Evolutionary conservation across 1,140 invertebrate species (phyloP), one percentile per base, ranked within the genome.

Genomic region (Fopius arisanus): DNA sequence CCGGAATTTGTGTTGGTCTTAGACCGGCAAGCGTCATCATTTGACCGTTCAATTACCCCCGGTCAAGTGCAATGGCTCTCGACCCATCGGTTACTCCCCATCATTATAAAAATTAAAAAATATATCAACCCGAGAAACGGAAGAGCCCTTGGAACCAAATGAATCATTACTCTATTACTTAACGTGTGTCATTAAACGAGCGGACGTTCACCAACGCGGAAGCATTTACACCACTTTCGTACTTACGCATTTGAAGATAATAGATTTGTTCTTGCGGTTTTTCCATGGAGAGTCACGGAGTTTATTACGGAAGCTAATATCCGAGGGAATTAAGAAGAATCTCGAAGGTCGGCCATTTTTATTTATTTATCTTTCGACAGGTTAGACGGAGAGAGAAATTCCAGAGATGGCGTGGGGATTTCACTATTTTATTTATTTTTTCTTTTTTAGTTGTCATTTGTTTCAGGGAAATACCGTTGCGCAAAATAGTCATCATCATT

Each of bases 91-190:
- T 12, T 48, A n/a, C 43, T 48, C 43, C 2, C 43, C 43, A n/a
- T 59, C 54, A 59, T 59, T 59, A 59, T 9, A 59, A 28, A 59
- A 26, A 59, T 59, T 59, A 28, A 59, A 59, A 59, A 59, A n/a
- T n/a, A n/a, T n/a, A n/a, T 59, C 19, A 12, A 26, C 54, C 10
- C 23, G 26, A 59, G 54, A 59, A 48, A 59, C 54, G 54, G 54
- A 59, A 59, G 21, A 59, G 26, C 54, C 10, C 7, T 59, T 59
- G 6, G 23, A 26, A 26, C 12, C 12, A 28, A 59, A 59, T 73
- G 71, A 73, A 73, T 73, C 71, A 73, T 73, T 31, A 43, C 59
- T 73, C 65, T 73, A 67, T 73, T 73, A 73, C 71, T 73, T 72
- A 72, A 72, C 70, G 63, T 67, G 43, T 67, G 71, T 73, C 71